phyloP scores from a whole-genome alignment of 37 sponge, comb jelly and placozoan genomes.

The Dysidea cf. avara region DNA sequence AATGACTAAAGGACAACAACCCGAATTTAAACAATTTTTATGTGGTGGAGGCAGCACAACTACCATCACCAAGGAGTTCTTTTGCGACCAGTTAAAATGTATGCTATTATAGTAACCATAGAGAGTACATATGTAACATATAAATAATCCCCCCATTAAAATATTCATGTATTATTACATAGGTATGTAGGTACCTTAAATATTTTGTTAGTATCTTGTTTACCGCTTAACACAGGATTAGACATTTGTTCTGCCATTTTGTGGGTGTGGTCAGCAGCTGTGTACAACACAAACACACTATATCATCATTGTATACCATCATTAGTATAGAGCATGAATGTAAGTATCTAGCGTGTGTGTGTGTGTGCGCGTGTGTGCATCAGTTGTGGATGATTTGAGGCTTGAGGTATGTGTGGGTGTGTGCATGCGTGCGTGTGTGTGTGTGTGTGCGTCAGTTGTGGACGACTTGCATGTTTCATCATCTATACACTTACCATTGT shows the following conservation, averaged over 20 bases:
- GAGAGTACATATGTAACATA: too few species aligned
- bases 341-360: not conserved
- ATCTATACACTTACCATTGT: constrained; percentile 52
- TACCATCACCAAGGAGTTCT: too few species aligned
- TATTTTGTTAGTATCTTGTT: too few species aligned
- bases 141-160: too few species aligned
- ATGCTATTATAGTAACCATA: too few species aligned
- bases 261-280: constrained; percentile 74
- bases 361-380: not conserved
- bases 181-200: too few species aligned
- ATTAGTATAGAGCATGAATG: not conserved
- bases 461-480: not conserved
- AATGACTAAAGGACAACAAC: too few species aligned
- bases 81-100: too few species aligned
- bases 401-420: not conserved
- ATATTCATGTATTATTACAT: too few species aligned
- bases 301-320: not conserved
- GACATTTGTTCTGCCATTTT: constrained; percentile 82
- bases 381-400: not conserved
- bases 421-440: not conserved
- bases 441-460: not conserved
- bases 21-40: too few species aligned
- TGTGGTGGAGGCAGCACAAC: too few species aligned
- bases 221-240: too few species aligned
- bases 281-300: not conserved